Base-by-base conservation (phyloP, 1,140 invertebrate genomes). In the Bombus breviceps region DNA sequence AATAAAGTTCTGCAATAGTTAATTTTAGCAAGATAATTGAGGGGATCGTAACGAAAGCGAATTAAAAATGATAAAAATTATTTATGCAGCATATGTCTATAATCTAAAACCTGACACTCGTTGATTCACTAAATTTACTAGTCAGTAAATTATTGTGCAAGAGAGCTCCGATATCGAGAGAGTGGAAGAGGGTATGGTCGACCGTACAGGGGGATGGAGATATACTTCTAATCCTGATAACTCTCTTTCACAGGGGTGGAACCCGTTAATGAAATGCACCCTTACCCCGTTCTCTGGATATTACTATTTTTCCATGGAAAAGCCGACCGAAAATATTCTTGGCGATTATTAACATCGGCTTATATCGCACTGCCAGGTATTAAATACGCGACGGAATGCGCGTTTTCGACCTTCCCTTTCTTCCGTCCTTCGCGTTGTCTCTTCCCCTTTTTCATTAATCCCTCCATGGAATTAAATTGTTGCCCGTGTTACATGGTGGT, bases 181-280 rank as follows among this genome's bases (percentile, higher is more conserved):
- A 34, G 6, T 53, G 25, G 43, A 22, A 43, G 8, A n/a, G 1
- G 32, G 12, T 2, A 25, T n/a, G n/a, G 12, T 41, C 34, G 57
- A 77, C 4, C 32, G n/a, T 43, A 2, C 37, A 39, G 25, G 75
- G 68, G 37, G 4, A 71, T n/a, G 4, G 34, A 34, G 71, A 37
- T 71, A 86, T 78, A 81, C 81, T 80, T 53, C 86, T 90, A 86
- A 90, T 88, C 86, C 83, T 39, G 47, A 68, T 81, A 83, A 89
- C 74, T 74, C 81, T 18, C 39, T 53, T 37, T 74, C 64, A 37
- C 32, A 32, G 53, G 28, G n/a, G 77, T 64, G n/a, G 62, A 32
- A 57, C 47, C 18, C 10, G 59, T 74, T 91, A 91, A 91, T 91
- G 86, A 90, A 90, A 91, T 90, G 89, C 89, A 91, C 89, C 90